Evolutionary conservation across 2,797 vertebrate genomes (phyloP), one percentile per base, ranked within the genome.

Genomic region (Neoniphon sammara): DNA sequence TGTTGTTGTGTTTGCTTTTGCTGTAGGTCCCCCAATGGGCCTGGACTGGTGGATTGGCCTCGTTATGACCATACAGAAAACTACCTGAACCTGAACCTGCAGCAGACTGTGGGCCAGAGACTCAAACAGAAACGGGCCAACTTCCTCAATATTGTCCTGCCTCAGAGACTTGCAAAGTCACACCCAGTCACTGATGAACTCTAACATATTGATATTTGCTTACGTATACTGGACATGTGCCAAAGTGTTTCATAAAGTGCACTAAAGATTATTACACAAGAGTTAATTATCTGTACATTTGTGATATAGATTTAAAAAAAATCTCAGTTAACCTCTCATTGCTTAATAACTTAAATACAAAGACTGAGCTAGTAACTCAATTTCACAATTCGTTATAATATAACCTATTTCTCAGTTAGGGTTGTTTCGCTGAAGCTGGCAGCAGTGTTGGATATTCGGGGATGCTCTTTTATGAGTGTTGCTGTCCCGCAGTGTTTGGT

Each of bases 21-120:
- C 25, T 27, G 25, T 4, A 94, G 95, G 81, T 90, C 93, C 52
- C 93, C 91, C 23, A 94, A 94, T 8, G 76, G 91, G 0, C 74
- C 89, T 3, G 90, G 65, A 2, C 75, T 94, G 57, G 84, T 80
- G 30, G 67, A 85, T 20, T 94, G 93, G 93, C 93, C 91, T 0
- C 9, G 58, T 18, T 91, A 90, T 1, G 81, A 93, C 39, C 79
- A 77, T 0, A 27, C 79, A 12, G 79, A 93, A 31, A 88, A 91
- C 57, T 92, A 94, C 62, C 76, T 94, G 80, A 75, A 92, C 44
- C 78, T 93, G 68, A 89, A 85, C 52, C 64, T 91, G 25, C 78
- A 90, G 21, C 88, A 90, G 59, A 72, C 68, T 12, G 88, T 84
- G 31, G 86, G 66, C 34, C 75, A 12, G 52, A 91, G 78, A 53